Evolutionary conservation across 2,113 vertebrate genomes (phyloP), one percentile per base, ranked within the genome.

Genomic region (Climacteris rufus): DNA sequence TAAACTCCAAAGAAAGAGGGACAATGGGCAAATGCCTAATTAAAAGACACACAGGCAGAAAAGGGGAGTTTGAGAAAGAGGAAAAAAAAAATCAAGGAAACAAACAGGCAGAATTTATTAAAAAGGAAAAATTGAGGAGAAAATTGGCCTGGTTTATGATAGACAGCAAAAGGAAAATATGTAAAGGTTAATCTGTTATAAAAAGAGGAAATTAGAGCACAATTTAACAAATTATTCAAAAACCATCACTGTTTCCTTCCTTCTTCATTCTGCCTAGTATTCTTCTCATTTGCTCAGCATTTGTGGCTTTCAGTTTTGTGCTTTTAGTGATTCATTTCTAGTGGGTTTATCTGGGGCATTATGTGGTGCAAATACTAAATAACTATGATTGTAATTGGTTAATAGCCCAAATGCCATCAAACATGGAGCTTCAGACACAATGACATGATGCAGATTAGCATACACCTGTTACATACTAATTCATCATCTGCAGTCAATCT

Each of bases 401-500:
- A 86, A 56, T 7, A 81, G 49, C n/a, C 39, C 52, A 90, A 90
- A 75, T 5, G 2, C 44, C 83, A 83, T 44, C 56, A 83, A 94
- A 88, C 64, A 44, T 15, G 28, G 47, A 78, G 44, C 49, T 61
- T 75, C 68, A 87, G 88, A 87, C 76, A 94, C 76, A 78, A 44
- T 52, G 83, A 83, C 87, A 75, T 5, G 3, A 68, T 21, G n/a
- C 40, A 84, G 61, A 78, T 70, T 35, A 83, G 33, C 65, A 53
- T 14, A 50, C 22, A 89, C 10, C 64, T 89, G 39, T 53, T 84
- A 75, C 75, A 60, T 47, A 57, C 69, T 75, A 87, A 96, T 95
- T 75, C 61, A 96, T 90, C 88, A 96, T 49, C 65, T 76, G 40
- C 50, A 50, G 40, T 81, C 37, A 5, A 92, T 81, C 80, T 64